Conservation (phyloP, 2,797 vertebrate species). For the Pogonophryne albipinna region DNA sequence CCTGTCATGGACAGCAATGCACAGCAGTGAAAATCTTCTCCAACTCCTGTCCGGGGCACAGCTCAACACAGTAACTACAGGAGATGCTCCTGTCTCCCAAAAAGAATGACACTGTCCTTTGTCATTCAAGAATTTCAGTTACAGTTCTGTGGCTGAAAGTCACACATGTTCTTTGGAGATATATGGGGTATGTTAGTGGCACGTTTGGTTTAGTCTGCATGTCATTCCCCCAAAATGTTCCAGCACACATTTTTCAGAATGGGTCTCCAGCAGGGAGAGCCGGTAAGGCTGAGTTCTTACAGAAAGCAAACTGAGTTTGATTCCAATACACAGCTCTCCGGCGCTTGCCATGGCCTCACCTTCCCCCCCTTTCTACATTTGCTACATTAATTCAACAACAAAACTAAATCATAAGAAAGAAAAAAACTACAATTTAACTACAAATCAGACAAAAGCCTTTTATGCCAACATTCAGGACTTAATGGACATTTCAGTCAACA, state of each 20-base stretch:
- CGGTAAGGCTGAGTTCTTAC: too few species aligned
- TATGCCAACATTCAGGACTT: not conserved
- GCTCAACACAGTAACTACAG: slow-evolving; percentile 8
- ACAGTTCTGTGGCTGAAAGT: not conserved
- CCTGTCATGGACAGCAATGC: slow-evolving; percentile 45
- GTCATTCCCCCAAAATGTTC: not conserved
- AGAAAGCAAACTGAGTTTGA: too few species aligned
- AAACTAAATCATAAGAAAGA: too few species aligned
- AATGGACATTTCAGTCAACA: not conserved
- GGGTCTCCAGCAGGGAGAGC: not conserved
- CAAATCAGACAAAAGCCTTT: slow-evolving; percentile 7
- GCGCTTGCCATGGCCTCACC: too few species aligned
- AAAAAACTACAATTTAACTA: not conserved
- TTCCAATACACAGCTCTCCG: too few species aligned
- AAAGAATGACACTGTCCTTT: not conserved
- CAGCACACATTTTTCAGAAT: not conserved
- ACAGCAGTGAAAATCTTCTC: slow-evolving; percentile 52
- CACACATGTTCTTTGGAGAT: not conserved
- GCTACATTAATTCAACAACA: too few species aligned
- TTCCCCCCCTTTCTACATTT: too few species aligned
- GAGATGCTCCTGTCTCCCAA: slow-evolving; percentile 5
- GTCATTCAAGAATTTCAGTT: not conserved
- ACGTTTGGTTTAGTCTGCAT: not conserved
- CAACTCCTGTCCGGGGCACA: slow-evolving; percentile 16
- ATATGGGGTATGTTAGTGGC: not conserved